Evolutionary conservation across 2,113 vertebrate species (phyloP).

Genomic region (Polypterus senegalus): DNA sequence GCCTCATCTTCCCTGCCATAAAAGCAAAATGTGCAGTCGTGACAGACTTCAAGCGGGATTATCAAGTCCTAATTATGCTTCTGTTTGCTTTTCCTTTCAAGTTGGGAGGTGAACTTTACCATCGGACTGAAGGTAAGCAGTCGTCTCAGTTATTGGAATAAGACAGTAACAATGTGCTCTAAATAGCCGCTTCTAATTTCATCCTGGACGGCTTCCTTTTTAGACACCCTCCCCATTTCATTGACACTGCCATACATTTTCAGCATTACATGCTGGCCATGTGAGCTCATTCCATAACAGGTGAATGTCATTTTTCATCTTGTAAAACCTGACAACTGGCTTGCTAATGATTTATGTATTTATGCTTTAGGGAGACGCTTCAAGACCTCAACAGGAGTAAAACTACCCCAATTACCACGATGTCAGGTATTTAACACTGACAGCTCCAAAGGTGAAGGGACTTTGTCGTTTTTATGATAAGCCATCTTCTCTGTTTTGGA

Average conservation of each 20-base stretch:
- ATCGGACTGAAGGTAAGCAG: background rate
- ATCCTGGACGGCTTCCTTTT: background rate
- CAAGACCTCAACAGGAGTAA: background rate
- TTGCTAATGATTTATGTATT: slow-evolving; percentile 24
- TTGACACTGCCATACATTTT: background rate
- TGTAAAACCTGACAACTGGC: slow-evolving; percentile 27
- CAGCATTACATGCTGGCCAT: slow-evolving; percentile 5
- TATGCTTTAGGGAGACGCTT: slow-evolving; percentile 4
- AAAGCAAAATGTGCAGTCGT: too few species aligned
- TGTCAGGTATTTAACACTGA: slow-evolving; percentile 5
- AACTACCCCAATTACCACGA: background rate
- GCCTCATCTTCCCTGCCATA: too few species aligned
- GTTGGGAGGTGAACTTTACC: background rate
- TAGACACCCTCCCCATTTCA: background rate
- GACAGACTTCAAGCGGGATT: too few species aligned
- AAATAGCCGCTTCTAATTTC: slow-evolving; percentile 1
- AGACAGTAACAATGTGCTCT: slow-evolving; percentile 5
- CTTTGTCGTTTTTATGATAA: too few species aligned
- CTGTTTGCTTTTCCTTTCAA: too few species aligned
- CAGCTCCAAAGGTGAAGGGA: background rate
- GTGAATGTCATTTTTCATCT: slow-evolving; percentile 20
- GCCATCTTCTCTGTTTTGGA: background rate
- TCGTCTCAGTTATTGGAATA: background rate
- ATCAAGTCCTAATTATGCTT: too few species aligned
- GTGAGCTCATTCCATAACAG: slow-evolving; percentile 20